These are phyloP conservation scores for Liopterus haemorrhoidalis DNA, from an alignment of 2,888 invertebrate species.

Conservation along the genomic window DNA sequence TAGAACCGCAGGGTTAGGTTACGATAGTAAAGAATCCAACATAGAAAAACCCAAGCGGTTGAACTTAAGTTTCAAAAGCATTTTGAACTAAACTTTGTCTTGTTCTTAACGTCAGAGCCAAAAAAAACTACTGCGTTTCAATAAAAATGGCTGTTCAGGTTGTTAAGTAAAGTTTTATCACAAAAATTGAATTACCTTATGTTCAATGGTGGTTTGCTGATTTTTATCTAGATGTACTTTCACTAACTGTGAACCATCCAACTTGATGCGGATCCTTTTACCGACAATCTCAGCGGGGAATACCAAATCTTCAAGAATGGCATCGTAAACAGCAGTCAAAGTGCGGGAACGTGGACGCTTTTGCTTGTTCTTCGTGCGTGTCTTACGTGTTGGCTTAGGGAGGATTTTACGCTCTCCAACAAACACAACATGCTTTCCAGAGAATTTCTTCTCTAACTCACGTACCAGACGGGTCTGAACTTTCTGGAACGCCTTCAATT, in stretches of 20 bases:
- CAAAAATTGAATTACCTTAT: slow-evolving; percentile 67
- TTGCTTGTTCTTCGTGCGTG: slow-evolving; percentile 70
- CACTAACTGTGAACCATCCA: slow-evolving; percentile 92
- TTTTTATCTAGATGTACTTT: slow-evolving; percentile 98
- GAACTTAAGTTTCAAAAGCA: too few relatives aligned
- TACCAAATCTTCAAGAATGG: slow-evolving; percentile 93
- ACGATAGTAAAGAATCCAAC: slow-evolving; percentile 12
- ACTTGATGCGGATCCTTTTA: slow-evolving; percentile 90
- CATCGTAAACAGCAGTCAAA: slow-evolving; percentile 94
- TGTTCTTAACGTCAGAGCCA: too few relatives aligned
- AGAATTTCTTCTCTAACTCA: slow-evolving; percentile 99
- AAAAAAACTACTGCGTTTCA: slow-evolving; percentile 1
- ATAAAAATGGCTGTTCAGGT: too few relatives aligned
- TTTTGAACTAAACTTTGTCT: too few relatives aligned
- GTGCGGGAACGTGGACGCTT: slow-evolving; percentile 78
- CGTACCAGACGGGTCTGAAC: slow-evolving; percentile 93
- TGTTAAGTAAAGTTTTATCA: too few relatives aligned
- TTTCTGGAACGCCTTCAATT: slow-evolving; percentile 95
- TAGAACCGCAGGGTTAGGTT: too few relatives aligned
- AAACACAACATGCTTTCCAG: slow-evolving; percentile 97
- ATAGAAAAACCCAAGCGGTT: too few relatives aligned
- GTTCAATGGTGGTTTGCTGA: slow-evolving; percentile 98
- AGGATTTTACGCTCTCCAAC: slow-evolving; percentile 96
- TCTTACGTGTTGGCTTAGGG: slow-evolving; percentile 95
- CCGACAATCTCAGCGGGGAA: slow-evolving; percentile 99